Percentiles rank a stretch among this genome's conserved stretches.
phyloP scores from a whole-genome alignment of 2,113 vertebrate genomes.

The Ctenodactylus gundi region DNA sequence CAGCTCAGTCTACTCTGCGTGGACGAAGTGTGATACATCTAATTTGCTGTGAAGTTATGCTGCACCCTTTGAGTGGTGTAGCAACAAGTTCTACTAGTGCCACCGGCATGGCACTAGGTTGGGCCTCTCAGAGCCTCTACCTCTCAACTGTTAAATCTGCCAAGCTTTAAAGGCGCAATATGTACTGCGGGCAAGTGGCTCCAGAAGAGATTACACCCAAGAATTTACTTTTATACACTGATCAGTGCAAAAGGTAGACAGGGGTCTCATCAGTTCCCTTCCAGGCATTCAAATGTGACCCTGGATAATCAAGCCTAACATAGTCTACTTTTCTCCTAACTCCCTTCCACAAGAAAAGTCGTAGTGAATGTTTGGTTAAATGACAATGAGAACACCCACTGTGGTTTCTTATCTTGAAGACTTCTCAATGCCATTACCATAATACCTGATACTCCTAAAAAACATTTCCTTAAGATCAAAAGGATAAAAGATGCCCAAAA shows the following conservation, averaged over 20 bases:
- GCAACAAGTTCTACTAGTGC: not conserved
- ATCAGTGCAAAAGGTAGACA: not conserved
- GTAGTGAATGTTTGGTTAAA: not conserved
- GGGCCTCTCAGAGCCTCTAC: not conserved
- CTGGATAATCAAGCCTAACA: not conserved
- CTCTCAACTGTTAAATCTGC: not conserved
- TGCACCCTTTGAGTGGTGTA: not conserved
- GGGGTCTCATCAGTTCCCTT: not conserved
- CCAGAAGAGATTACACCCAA: not conserved
- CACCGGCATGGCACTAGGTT: not conserved
- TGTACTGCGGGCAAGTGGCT: not conserved
- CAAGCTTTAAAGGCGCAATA: not conserved
- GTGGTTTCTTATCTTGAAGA: not conserved
- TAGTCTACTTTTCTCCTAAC: not conserved
- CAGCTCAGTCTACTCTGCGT: not conserved
- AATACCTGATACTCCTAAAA: not conserved
- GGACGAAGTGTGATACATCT: not conserved
- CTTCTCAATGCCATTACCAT: not conserved
- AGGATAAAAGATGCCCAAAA: not conserved
- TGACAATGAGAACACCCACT: not conserved
- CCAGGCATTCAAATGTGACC: not conserved
- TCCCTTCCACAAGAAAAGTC: not conserved
- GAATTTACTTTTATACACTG: not conserved
- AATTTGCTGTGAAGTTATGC: not conserved
- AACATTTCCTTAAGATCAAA: not conserved